A percentile compares a stretch with the other conserved stretches of the same genome.
These are phyloP conservation scores for Hylaeus volcanicus DNA, from an alignment of 1,140 invertebrate species.

Conservation along the genomic window DNA sequence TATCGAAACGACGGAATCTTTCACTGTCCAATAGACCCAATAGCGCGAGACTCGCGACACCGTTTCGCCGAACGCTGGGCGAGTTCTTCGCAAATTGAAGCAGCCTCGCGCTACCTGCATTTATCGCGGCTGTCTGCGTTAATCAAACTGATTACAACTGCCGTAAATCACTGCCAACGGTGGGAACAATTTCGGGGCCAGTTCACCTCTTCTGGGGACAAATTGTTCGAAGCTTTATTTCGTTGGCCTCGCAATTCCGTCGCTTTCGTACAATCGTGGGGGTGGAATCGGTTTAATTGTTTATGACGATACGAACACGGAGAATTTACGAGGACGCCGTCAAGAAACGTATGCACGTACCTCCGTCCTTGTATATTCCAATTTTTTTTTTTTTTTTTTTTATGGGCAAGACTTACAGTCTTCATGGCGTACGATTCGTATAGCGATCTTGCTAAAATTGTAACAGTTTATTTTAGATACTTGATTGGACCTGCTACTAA, in stretches of 20 bases:
- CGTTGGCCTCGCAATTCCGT: constrained; percentile 18
- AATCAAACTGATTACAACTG: constrained; percentile 53
- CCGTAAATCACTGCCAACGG: constrained; percentile 41
- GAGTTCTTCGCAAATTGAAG: constrained; percentile 44
- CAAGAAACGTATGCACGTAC: background rate
- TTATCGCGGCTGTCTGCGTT: constrained; percentile 50
- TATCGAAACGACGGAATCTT: background rate
- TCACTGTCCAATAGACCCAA: constrained; percentile 1
- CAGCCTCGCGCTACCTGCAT: constrained; percentile 36
- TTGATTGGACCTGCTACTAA: too few relatives aligned
- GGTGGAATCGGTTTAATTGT: constrained; percentile 14
- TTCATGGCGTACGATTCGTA: too few relatives aligned
- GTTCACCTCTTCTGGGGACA: constrained; percentile 49
- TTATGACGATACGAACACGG: background rate
- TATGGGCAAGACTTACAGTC: too few relatives aligned
- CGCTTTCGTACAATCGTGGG: background rate
- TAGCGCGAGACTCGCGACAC: background rate
- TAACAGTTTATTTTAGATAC: too few relatives aligned
- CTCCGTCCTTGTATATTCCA: too few relatives aligned
- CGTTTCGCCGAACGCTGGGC: constrained; percentile 6
- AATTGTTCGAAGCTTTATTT: constrained; percentile 52
- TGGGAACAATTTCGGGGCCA: constrained; percentile 43
- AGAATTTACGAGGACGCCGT: background rate
- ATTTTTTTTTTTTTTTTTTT: background rate
- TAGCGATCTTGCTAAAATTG: too few relatives aligned